Base-by-base conservation (phyloP, 1,140 invertebrate species). In the Heliconius nattereri region DNA sequence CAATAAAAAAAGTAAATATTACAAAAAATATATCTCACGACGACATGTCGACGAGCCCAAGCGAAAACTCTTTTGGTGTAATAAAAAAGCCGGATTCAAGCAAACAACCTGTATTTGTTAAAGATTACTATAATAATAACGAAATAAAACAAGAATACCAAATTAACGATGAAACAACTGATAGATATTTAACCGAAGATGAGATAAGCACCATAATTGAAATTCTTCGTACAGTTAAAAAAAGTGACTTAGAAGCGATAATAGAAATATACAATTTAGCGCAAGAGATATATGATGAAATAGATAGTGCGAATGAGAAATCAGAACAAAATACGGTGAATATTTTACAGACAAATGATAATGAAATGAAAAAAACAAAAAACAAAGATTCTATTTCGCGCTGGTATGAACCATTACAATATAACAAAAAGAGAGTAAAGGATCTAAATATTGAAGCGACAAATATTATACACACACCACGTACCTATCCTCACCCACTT, bases 241-340 rank as follows among this genome's bases (percentile, higher is more conserved):
- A 91, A 81, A 93, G 92, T 76, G 92, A 94, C 78, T 81, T 94
- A 49, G 90, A 94, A 85, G 89, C 91, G 19, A 89, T 94, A n/a
- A 81, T 93, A 52, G 92, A 94, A 73, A 89, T 94, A 75, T 94
- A 94, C 73, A 91, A 90, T 80, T 80, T 93, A 83, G 92, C 92
- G 13, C 87, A 93, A 84, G 91, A 94, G 71, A 90, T 94, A 76
- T 92, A 92, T 77, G 89, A 89, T 70, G 91, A 94, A 83, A 85
- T 92, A 23, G 90, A 93, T 70, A 85, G 73, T 78, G 78, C 35
- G 60, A 78, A 71, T 8, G 85, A 87, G 13, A 80, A 84, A 49
- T 54, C 84, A 16, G 23, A 82, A 3, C 81, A 88, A 76, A 78
- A 88, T 57, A 80, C 74, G 2, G 74, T 84, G 49, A 81, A 79